Evolutionary conservation across 2,888 invertebrate species (phyloP).

Genomic region (Liopterus haemorrhoidalis): DNA sequence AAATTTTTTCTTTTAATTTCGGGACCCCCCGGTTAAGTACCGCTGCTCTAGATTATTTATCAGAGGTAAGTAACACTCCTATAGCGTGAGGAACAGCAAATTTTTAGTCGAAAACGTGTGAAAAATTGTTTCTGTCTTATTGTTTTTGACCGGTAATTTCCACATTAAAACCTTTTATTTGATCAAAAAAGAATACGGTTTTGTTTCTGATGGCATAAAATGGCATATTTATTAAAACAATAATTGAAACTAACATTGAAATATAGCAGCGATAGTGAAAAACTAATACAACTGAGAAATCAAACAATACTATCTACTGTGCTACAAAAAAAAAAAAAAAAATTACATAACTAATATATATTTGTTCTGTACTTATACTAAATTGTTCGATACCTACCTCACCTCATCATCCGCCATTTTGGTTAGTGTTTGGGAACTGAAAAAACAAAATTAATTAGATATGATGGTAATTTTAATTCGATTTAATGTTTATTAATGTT

Average conservation of each 20-base stretch:
- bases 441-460: slow-evolving; percentile 39
- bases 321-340: slow-evolving; percentile 32
- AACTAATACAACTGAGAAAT: slow-evolving; percentile 22
- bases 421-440: slow-evolving; percentile 51
- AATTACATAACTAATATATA: slow-evolving; percentile 22
- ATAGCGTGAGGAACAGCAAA: slow-evolving; percentile 1
- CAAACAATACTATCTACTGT: slow-evolving; percentile 12
- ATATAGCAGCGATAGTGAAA: slow-evolving; percentile 14
- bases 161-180: neutral
- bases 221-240: neutral
- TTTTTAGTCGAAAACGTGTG: neutral
- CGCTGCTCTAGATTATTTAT: too few species aligned
- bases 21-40: too few species aligned
- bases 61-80: too few species aligned
- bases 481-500: too few species aligned
- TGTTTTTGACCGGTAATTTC: slow-evolving; percentile 10
- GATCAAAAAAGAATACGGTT: neutral
- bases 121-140: slow-evolving; percentile 7
- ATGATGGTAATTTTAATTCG: too few species aligned
- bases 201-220: too few species aligned
- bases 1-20: too few species aligned
- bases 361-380: slow-evolving; percentile 17
- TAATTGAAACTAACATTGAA: slow-evolving; percentile 12
- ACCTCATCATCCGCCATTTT: slow-evolving; percentile 94
- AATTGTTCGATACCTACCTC: slow-evolving; percentile 61